Evolutionary conservation across 2,888 invertebrate species (phyloP).

Genomic region (Netelia virgata): DNA sequence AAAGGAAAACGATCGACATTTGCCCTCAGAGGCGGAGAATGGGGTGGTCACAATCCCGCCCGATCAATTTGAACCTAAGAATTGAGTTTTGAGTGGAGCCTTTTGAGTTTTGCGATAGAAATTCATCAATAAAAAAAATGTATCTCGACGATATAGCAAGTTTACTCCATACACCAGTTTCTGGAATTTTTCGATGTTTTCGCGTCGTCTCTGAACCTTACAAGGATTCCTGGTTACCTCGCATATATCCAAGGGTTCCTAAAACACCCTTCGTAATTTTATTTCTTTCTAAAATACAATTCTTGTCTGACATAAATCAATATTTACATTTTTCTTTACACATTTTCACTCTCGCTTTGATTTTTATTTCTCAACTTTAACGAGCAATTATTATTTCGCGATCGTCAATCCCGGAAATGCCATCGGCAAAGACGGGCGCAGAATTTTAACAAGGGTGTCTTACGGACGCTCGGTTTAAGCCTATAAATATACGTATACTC

Average conservation of each 20-base stretch:
- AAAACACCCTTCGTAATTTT: conserved; percentile 4
- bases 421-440: background rate
- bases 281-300: too few species aligned
- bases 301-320: background rate
- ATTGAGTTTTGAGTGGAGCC: background rate
- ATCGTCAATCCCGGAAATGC: background rate
- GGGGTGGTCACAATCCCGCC: conserved; percentile 9
- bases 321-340: background rate
- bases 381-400: conserved; percentile 10
- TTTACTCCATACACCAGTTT: too few species aligned
- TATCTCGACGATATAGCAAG: too few species aligned
- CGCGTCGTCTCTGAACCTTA: too few species aligned
- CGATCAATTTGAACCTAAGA: conserved; percentile 31
- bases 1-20: conserved; percentile 14
- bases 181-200: too few species aligned
- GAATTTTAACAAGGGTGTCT: conserved; percentile 47
- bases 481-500: background rate
- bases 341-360: background rate
- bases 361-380: background rate
- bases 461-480: background rate
- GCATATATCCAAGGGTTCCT: background rate
- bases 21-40: conserved; percentile 1
- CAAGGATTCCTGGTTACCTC: background rate
- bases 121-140: too few species aligned
- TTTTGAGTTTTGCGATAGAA: background rate